These are phyloP conservation scores for Leucania comma DNA, from an alignment of 2,888 invertebrate species.

Conservation along the genomic window DNA sequence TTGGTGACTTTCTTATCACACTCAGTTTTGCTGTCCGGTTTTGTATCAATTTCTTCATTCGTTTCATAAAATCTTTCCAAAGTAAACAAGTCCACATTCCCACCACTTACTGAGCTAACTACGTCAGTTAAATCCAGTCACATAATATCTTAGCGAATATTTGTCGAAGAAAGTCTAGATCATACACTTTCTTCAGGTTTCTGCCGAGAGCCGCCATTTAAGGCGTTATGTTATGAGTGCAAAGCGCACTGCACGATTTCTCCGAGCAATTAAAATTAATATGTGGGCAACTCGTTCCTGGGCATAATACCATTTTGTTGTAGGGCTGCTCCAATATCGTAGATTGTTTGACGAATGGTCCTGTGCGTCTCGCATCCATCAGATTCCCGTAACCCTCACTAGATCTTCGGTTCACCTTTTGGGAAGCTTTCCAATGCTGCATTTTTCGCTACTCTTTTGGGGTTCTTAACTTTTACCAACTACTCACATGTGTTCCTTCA, in stretches of 20 bases:
- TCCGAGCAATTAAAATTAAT: constrained; percentile 74
- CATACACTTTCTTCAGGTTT: constrained; percentile 41
- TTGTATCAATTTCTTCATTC: background rate
- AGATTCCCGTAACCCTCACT: too few species aligned
- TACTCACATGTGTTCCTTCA: background rate
- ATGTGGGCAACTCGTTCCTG: constrained; percentile 68
- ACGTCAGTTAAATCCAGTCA: constrained; percentile 7
- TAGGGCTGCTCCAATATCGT: constrained; percentile 38
- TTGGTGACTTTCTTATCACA: background rate
- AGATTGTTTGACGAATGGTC: background rate
- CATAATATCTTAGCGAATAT: constrained; percentile 44
- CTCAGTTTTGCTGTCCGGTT: background rate
- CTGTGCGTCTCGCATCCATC: too few species aligned
- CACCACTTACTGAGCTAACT: background rate
- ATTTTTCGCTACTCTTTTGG: too few species aligned
- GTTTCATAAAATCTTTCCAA: background rate
- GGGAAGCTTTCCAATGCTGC: too few species aligned
- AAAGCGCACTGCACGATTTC: constrained; percentile 65
- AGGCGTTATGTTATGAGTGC: constrained; percentile 61
- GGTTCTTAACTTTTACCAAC: background rate
- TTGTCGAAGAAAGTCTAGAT: constrained; percentile 58
- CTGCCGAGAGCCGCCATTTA: constrained; percentile 53
- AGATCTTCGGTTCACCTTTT: too few species aligned
- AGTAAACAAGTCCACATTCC: constrained; percentile 6
- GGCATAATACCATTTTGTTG: constrained; percentile 50